Evolutionary conservation across 2,797 vertebrate species (phyloP).

Genomic region (Chelon labrosus): DNA sequence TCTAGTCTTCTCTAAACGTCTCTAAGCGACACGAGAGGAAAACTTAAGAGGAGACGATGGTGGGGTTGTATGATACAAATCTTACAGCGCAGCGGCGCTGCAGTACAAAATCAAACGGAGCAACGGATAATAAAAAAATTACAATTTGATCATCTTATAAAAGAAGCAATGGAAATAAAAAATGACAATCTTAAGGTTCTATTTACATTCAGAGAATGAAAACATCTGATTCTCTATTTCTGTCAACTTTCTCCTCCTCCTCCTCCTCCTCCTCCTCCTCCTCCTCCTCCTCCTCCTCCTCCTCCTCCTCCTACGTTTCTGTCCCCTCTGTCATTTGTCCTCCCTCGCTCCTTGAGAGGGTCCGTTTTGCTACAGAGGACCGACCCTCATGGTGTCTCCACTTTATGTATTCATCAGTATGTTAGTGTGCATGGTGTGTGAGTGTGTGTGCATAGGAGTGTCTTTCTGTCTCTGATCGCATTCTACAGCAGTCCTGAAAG

Average conservation of each 20-base stretch:
- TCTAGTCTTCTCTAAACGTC: constrained; percentile 63
- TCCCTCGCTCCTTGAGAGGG: constrained; percentile 29
- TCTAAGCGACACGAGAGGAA: constrained; percentile 42
- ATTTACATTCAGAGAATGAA: constrained; percentile 82
- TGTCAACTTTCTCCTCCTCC: constrained; percentile 8
- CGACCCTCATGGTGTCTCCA: constrained; percentile 8
- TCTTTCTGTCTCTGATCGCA: background rate
- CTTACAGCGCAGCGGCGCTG: constrained; percentile 34
- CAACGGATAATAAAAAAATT: constrained; percentile 40
- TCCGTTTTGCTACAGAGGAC: constrained; percentile 68
- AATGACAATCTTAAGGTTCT: constrained; percentile 74
- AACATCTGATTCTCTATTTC: constrained; percentile 51
- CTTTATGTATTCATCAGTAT: constrained; percentile 15
- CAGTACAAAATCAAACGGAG: constrained; percentile 54
- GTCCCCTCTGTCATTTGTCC: constrained; percentile 1
- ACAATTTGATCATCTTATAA: constrained; percentile 66
- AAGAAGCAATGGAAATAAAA: constrained; percentile 68
- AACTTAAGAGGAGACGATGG: constrained; percentile 37
- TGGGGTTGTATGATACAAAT: constrained; percentile 41
- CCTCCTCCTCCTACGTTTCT: background rate
- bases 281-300: background rate
- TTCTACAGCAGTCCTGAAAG: constrained; percentile 8
- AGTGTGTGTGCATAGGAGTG: constrained; percentile 31
- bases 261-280: background rate
- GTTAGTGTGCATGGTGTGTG: constrained; percentile 3